Evolutionary conservation across 2,113 vertebrate species (phyloP).

Genomic region (Oncorhynchus kisutch): DNA sequence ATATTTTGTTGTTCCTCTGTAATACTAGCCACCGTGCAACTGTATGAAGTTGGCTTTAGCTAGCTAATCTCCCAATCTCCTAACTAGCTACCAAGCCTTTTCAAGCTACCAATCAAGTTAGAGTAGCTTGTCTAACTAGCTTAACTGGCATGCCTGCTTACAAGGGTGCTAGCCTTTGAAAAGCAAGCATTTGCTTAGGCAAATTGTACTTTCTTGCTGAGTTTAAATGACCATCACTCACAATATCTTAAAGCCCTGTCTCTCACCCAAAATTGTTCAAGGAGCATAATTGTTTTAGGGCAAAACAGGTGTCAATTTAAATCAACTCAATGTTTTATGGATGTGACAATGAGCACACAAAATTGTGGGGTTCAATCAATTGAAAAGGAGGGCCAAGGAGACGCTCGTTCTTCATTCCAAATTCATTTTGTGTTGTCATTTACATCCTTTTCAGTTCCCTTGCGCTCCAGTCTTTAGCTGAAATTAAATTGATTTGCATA

Average conservation of each 20-base stretch:
- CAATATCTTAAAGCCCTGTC: constrained; percentile 55
- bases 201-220: constrained; percentile 34
- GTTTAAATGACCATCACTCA: constrained; percentile 60
- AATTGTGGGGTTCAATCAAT: constrained; percentile 47
- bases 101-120: too few relatives aligned
- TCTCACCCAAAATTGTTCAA: constrained; percentile 30
- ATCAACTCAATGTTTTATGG: constrained; percentile 48
- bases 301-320: constrained; percentile 59
- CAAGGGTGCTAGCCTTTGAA: too few relatives aligned
- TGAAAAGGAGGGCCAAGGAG: constrained; percentile 51
- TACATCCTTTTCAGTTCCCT: constrained; percentile 60
- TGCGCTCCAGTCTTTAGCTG: constrained; percentile 52
- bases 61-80: too few relatives aligned
- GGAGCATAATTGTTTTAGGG: constrained; percentile 48
- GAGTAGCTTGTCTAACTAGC: too few relatives aligned
- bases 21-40: too few relatives aligned
- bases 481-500: constrained; percentile 75
- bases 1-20: too few relatives aligned
- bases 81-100: too few relatives aligned
- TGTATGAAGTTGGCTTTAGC: too few relatives aligned
- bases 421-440: constrained; percentile 53
- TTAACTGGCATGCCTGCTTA: too few relatives aligned
- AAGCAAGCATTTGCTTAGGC: too few relatives aligned
- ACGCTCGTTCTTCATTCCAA: constrained; percentile 51
- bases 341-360: constrained; percentile 34